These are phyloP conservation scores for Brachypalpus laphriformis DNA, from an alignment of 2,888 invertebrate species.

Conservation along the genomic window DNA sequence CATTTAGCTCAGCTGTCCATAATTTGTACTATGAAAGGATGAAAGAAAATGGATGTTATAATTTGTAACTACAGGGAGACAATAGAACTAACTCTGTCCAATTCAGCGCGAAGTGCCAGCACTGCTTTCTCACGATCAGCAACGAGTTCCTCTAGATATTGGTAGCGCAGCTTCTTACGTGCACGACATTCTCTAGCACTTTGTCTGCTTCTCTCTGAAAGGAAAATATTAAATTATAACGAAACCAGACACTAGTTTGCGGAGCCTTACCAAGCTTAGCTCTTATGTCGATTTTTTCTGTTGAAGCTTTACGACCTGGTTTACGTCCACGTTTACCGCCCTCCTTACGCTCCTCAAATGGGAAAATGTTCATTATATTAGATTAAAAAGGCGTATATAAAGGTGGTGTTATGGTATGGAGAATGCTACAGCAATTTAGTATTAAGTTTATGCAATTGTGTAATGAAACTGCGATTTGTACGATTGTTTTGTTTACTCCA, in stretches of 20 bases:
- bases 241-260: not conserved
- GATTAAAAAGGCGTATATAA: not conserved
- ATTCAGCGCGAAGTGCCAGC: constrained; percentile 92
- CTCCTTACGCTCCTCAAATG: constrained; percentile 86
- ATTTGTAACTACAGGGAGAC: not conserved
- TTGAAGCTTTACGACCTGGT: constrained; percentile 92
- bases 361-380: constrained; percentile 31
- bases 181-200: constrained; percentile 98
- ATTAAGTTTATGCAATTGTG: no score
- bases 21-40: constrained; percentile 92
- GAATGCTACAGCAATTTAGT: not conserved
- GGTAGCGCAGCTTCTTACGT: constrained; percentile 97
- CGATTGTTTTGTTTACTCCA: no score
- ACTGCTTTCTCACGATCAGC: constrained; percentile 96
- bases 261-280: constrained; percentile 91
- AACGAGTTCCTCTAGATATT: constrained; percentile 97
- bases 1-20: constrained; percentile 92
- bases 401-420: not conserved
- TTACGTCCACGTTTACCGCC: constrained; percentile 94
- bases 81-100: constrained; percentile 90
- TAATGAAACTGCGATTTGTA: no score
- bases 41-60: constrained; percentile 79
- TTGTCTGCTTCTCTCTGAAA: constrained; percentile 93
- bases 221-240: not conserved
- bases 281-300: constrained; percentile 96